These are phyloP conservation scores for Pammene fasciana DNA, from an alignment of 2,888 invertebrate species.

Conservation along the genomic window DNA sequence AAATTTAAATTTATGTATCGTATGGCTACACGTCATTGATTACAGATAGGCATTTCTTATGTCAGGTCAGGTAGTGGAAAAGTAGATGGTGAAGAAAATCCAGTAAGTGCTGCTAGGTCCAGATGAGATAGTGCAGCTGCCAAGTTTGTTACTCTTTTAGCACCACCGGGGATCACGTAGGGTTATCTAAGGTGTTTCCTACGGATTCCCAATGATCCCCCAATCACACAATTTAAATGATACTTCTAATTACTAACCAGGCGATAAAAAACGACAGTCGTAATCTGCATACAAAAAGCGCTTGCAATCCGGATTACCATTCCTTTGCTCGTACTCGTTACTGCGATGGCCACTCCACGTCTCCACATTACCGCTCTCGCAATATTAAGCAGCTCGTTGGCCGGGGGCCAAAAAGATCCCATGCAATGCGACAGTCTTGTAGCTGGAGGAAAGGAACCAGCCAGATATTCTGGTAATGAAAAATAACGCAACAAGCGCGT, in stretches of 20 bases:
- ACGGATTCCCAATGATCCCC: no score
- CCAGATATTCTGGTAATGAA: neutral
- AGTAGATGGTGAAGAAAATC: no score
- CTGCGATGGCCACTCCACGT: slow-evolving; percentile 32
- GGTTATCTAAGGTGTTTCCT: no score
- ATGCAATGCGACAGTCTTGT: slow-evolving; percentile 30
- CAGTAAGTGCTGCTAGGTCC: no score
- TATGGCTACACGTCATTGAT: no score
- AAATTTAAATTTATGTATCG: no score
- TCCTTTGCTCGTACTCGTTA: slow-evolving; percentile 12
- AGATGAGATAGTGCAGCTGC: no score
- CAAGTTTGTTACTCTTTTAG: no score
- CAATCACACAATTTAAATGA: no score
- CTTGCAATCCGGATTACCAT: slow-evolving; percentile 6
- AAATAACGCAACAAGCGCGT: neutral
- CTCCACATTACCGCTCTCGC: slow-evolving; percentile 26
- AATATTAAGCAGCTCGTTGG: slow-evolving; percentile 38
- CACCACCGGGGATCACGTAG: no score
- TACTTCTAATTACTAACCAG: neutral
- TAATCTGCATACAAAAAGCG: slow-evolving; percentile 5
- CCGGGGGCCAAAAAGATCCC: slow-evolving; percentile 31
- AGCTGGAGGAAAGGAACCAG: slow-evolving; percentile 23
- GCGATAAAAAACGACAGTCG: neutral
- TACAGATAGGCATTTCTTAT: no score
- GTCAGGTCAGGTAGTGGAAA: no score